Base-by-base conservation (phyloP, 2,888 invertebrate genomes). In the Allolobophora icterica region DNA sequence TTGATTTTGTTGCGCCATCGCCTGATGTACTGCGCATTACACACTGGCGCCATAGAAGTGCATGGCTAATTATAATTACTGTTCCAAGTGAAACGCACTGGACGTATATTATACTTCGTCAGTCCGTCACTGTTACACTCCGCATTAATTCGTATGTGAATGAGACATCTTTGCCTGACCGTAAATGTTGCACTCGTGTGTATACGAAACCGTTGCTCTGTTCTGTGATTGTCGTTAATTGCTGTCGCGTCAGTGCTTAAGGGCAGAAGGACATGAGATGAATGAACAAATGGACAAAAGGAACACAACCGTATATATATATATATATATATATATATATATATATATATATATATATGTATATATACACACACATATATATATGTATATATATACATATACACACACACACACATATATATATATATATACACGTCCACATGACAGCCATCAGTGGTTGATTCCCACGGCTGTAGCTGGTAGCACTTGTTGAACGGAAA, bases 61-160 rank as follows among this genome's bases (percentile, higher is more conserved):
- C 3, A 21, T 38, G 1, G 15, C 1, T 52, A 24, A 21, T 52
- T 52, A 24, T 21, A 8, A 6, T n/a, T n/a, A n/a, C 71, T 71
- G n/a, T 71, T 3, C 17, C 45, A 45, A 4, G 30, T 71, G 30
- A 71, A n/a, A n/a, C n/a, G 71, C 71, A 71, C 30, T 71, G 8
- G 11, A n/a, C 8, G n/a, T n/a, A 13, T 11, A n/a, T 17, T 11
- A 71, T 3, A 71, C 13, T n/a, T 71, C n/a, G n/a, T n/a, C 15
- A 3, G 1, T 30, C 71, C 8, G 71, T 71, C 52, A 24, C 21
- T n/a, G 71, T 71, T 71, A 13, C 71, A n/a, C n/a, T 71, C 30
- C n/a, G 71, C n/a, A n/a, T 71, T 71, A n/a, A 71, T n/a, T n/a
- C 71, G 71, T n/a, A 71, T 71, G 71, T n/a, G n/a, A 71, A 52